phyloP scores from a whole-genome alignment of 1,140 invertebrate species.

The Pseudoatta argentina region DNA sequence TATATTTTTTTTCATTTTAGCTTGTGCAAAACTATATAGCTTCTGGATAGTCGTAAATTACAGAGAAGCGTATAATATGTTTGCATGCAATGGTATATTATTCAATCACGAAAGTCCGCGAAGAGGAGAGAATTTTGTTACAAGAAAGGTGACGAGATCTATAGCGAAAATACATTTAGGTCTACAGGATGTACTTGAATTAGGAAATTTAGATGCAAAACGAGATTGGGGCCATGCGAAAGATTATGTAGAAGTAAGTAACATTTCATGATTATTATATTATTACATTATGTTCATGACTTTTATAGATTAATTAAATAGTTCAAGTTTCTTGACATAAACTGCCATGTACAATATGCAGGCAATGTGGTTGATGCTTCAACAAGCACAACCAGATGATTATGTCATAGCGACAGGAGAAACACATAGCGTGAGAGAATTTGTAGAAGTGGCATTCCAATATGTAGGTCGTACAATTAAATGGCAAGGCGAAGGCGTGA shows the following conservation, averaged over 20 bases:
- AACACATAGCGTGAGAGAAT: constrained; percentile 97
- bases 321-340: neutral
- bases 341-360: constrained; percentile 83
- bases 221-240: constrained; percentile 99
- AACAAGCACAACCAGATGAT: constrained; percentile 96
- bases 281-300: neutral
- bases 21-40: constrained; percentile 98
- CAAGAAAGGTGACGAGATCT: constrained; percentile 98
- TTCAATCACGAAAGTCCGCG: constrained; percentile 99
- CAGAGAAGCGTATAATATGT: constrained; percentile 99
- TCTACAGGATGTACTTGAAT: constrained; percentile 94
- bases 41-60: constrained; percentile 99
- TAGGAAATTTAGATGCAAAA: constrained; percentile 98
- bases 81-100: constrained; percentile 98
- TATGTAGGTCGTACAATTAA: constrained; percentile 91
- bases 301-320: neutral
- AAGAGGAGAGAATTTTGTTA: constrained; percentile 99
- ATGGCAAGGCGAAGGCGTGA: constrained; percentile 95
- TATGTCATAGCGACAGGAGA: constrained; percentile 99
- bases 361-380: constrained; percentile 99
- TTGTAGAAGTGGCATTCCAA: constrained; percentile 96
- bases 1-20: constrained; percentile 87
- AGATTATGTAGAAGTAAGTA: constrained; percentile 97
- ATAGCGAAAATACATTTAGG: constrained; percentile 98
- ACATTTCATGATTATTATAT: neutral